Evolutionary conservation across 2,888 invertebrate species (phyloP), one percentile per base, ranked within the genome.

Genomic region (Plebejus melissa): DNA sequence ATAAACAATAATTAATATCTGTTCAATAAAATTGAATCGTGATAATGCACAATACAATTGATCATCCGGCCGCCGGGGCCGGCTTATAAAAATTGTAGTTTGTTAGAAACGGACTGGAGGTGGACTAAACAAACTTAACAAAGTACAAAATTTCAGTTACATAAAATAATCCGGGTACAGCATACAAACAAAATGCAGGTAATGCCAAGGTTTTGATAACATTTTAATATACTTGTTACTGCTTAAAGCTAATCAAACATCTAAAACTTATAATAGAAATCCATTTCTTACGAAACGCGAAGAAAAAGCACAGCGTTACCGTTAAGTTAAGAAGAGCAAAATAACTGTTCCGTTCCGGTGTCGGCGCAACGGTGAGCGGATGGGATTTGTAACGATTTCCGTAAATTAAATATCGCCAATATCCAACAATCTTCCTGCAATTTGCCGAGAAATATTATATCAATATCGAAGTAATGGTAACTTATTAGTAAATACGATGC

Each of bases 261-360:
- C 65, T 65, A 32, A 58, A 65, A 11, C 60, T 65, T 13, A 41
- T 41, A 16, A 41, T 70, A 22, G 22, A 41, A 41, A n/a, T 38
- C 7, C 28, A 70, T 82, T 79, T 79, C 77, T 78, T 83, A 84
- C 85, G 79, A 84, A 84, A 83, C 85, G 87, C 85, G 87, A 87
- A 89, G 87, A 90, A 90, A 90, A 90, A 89, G 87, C 88, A 87
- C 88, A 82, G 88, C 89, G 87, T 81, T 76, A 88, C 90, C 90
- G 91, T 90, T 91, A 90, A 79, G 83, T 78, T 41, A 70, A 82
- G 87, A 88, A 86, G 87, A 88, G 84, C 86, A 81, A 83, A 80
- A 80, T 90, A 90, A 90, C 91, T 88, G 91, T 90, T 81, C 80
- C 86, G 90, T 90, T 90, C 90, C 90, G 90, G 87, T 87, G 85